A percentile compares a stretch with the other conserved stretches of the same genome.
Evolutionary conservation across 2,113 vertebrate species (phyloP).

Genomic region (Bufo gargarizans): DNA sequence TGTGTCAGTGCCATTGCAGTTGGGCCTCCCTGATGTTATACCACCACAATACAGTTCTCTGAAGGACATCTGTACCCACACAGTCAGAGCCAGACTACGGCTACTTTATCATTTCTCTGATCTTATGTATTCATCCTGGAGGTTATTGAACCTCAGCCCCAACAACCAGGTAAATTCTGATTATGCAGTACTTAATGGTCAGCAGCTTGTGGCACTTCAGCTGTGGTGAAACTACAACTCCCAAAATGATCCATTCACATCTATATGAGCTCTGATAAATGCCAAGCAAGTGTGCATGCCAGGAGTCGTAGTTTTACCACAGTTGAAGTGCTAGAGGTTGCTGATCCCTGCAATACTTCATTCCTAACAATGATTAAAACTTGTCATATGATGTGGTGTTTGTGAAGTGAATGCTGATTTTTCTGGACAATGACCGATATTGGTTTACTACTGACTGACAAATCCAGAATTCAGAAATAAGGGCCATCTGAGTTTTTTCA

Average conservation of each 20-base stretch:
- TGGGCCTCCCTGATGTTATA: slow-evolving; percentile 78
- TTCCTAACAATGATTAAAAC: not conserved
- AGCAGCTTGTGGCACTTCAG: too few relatives aligned
- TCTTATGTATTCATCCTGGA: slow-evolving; percentile 86
- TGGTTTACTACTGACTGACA: not conserved
- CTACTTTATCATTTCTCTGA: slow-evolving; percentile 86
- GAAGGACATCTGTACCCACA: slow-evolving; percentile 81
- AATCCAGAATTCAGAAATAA: too few relatives aligned
- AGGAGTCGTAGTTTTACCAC: too few relatives aligned
- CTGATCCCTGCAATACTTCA: not conserved
- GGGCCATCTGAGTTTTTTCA: not conserved
- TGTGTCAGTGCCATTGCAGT: slow-evolving; percentile 81
- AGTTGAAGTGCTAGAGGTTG: too few relatives aligned
- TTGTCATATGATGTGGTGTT: not conserved
- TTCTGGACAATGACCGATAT: not conserved
- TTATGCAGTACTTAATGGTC: too few relatives aligned
- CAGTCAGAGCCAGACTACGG: slow-evolving; percentile 77
- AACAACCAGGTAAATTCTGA: slow-evolving; percentile 80
- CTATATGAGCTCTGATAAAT: too few relatives aligned
- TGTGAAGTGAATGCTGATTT: not conserved
- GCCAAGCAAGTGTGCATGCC: too few relatives aligned
- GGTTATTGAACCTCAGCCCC: slow-evolving; percentile 83
- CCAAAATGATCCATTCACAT: too few relatives aligned
- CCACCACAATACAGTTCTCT: slow-evolving; percentile 81
- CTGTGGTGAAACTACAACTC: too few relatives aligned